Conservation (phyloP, 2,113 vertebrate species). For the Zosterops japonicus region DNA sequence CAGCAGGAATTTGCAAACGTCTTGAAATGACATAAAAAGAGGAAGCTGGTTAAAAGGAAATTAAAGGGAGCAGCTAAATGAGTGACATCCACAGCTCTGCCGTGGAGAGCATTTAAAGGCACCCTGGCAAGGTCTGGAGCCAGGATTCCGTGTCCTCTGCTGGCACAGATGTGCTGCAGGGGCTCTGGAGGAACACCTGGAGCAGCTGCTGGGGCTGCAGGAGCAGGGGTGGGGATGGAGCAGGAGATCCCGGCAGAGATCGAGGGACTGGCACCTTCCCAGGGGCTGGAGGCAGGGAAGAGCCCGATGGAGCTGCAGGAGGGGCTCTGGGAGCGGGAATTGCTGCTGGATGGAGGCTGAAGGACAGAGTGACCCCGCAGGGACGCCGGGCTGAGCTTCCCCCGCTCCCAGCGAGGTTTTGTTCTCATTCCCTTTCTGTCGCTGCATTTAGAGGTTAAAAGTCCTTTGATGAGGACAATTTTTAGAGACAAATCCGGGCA, state of each 20-base stretch:
- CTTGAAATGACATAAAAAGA: background rate
- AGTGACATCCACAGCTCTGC: background rate
- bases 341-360: background rate
- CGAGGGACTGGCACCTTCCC: rapidly evolving
- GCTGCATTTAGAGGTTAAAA: background rate
- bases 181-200: background rate
- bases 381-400: background rate
- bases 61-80: background rate
- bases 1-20: background rate
- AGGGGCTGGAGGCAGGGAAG: background rate
- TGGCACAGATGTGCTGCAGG: background rate
- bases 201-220: background rate
- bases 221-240: background rate
- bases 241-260: rapidly evolving
- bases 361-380: background rate
- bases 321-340: background rate
- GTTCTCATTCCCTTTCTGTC: background rate
- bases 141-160: background rate
- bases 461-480: background rate
- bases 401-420: background rate
- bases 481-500: background rate
- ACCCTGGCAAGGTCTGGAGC: background rate
- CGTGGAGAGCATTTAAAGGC: background rate
- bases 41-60: background rate
- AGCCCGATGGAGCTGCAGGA: background rate